These are phyloP conservation scores for Antidorcas marsupialis DNA, from an alignment of 2,113 vertebrate genomes.

Conservation along the genomic window DNA sequence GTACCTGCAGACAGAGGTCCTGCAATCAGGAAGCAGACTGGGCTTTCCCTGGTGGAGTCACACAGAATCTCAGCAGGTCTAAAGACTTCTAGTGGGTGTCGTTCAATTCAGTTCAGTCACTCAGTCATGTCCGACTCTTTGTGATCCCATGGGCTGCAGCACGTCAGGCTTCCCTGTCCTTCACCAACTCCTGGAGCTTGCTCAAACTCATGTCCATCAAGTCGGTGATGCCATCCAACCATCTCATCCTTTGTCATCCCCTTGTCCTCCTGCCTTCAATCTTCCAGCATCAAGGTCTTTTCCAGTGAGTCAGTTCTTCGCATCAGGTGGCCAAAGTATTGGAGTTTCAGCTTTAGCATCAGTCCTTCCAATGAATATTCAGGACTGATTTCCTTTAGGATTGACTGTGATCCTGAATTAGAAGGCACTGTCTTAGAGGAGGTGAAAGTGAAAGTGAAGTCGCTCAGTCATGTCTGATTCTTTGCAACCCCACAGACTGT, in stretches of 20 bases:
- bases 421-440: neutral
- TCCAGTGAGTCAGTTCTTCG: accelerated
- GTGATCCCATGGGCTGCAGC: neutral
- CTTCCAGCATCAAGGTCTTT: neutral
- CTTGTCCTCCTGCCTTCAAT: neutral
- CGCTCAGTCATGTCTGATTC: neutral
- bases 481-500: neutral
- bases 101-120: neutral
- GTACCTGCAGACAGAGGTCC: neutral
- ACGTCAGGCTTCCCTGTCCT: neutral
- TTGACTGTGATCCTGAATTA: neutral
- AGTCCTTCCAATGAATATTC: neutral
- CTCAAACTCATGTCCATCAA: neutral
- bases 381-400: neutral
- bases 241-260: neutral
- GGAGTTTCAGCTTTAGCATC: neutral
- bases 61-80: neutral
- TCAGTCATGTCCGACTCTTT: neutral
- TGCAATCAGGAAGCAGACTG: neutral
- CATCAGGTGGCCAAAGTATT: neutral
- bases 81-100: neutral
- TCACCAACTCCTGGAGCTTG: neutral
- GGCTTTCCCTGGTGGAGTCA: neutral
- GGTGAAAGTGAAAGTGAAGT: too few relatives aligned
- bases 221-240: neutral